phyloP scores from a whole-genome alignment of 2,113 vertebrate genomes.

The Nothocercus nigrocapillus region DNA sequence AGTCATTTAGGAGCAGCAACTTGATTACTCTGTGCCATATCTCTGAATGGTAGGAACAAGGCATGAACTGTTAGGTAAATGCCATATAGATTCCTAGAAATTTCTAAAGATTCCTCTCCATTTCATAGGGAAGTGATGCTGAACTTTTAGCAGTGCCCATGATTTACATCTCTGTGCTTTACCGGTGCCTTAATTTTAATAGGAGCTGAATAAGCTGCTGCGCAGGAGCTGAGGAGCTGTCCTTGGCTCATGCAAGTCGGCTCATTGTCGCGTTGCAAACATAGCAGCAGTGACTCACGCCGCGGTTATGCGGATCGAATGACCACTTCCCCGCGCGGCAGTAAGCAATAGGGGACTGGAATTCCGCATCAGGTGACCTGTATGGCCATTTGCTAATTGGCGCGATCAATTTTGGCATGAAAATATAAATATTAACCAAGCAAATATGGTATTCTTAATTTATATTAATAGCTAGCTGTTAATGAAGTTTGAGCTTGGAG shows the following conservation, averaged over 20 bases:
- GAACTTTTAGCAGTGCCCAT: background rate
- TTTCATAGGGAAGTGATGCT: background rate
- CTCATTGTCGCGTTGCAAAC: background rate
- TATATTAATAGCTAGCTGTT: background rate
- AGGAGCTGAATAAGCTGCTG: background rate
- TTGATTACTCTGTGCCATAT: background rate
- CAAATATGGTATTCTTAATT: background rate
- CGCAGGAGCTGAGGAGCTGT: background rate
- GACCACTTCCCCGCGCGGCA: background rate
- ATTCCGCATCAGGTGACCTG: background rate
- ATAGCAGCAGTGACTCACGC: background rate
- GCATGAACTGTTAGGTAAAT: background rate
- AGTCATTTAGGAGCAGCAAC: background rate
- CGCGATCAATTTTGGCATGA: background rate
- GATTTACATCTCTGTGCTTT: background rate
- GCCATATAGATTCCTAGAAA: background rate
- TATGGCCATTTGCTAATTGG: background rate
- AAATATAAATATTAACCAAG: background rate
- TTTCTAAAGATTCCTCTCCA: too few relatives aligned
- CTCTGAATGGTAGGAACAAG: background rate
- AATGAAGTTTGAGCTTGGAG: background rate
- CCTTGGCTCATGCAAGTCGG: slow-evolving; percentile 3
- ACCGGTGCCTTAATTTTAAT: background rate
- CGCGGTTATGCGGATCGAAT: background rate
- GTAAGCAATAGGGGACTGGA: background rate